These are phyloP conservation scores for Oreochromis spilurus DNA, from an alignment of 2,113 vertebrate species.

Conservation along the genomic window DNA sequence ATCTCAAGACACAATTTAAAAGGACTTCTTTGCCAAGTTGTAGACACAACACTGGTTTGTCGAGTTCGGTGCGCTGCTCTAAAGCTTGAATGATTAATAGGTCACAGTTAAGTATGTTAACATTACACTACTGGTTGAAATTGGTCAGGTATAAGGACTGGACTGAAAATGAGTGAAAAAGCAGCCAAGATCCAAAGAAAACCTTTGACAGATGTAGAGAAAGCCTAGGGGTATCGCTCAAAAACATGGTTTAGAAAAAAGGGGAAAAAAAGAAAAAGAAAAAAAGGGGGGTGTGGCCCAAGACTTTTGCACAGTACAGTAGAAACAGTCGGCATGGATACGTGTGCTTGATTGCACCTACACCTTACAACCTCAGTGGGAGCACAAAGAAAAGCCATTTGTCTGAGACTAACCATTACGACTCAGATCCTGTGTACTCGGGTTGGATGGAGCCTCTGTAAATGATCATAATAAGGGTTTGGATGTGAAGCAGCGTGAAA, in stretches of 20 bases:
- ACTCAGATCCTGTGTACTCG: neutral
- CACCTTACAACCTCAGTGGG: neutral
- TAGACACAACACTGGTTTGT: neutral
- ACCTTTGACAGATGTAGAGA: neutral
- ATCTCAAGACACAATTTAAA: neutral
- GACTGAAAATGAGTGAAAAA: neutral
- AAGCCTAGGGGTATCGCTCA: neutral
- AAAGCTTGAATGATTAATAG: neutral
- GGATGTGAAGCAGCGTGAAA: neutral
- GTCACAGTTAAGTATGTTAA: neutral
- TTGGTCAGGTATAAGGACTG: neutral
- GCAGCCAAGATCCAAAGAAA: neutral
- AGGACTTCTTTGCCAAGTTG: neutral
- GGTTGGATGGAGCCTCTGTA: no score
- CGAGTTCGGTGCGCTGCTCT: fast-evolving
- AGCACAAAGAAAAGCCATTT: neutral
- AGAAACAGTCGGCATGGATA: neutral
- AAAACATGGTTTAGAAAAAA: neutral
- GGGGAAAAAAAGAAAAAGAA: fast-evolving
- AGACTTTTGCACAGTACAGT: neutral
- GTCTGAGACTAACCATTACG: neutral
- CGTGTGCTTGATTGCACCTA: neutral
- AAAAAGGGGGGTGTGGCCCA: fast-evolving
- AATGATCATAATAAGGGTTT: neutral
- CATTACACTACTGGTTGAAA: neutral